Conservation (phyloP, 2,888 invertebrate genomes). For the Dasysyrphus tricinctus region DNA sequence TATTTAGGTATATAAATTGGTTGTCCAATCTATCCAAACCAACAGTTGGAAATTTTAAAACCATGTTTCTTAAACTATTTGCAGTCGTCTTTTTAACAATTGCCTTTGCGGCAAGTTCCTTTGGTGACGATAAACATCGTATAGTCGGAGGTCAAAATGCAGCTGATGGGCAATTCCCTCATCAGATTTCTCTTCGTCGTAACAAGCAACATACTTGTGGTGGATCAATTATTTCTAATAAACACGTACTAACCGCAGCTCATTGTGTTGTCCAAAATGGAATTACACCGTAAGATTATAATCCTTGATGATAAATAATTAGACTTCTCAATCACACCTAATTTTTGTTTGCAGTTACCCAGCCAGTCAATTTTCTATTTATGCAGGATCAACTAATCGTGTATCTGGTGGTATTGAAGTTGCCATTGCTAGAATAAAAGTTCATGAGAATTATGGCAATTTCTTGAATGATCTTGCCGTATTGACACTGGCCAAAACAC, state of each 20-base stretch:
- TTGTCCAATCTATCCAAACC: background rate
- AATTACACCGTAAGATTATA: slow-evolving; percentile 58
- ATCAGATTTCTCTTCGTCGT: slow-evolving; percentile 81
- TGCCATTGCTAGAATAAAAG: slow-evolving; percentile 75
- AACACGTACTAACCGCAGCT: slow-evolving; percentile 80
- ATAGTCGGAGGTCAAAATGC: slow-evolving; percentile 82
- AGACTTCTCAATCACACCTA: background rate
- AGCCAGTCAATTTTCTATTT: slow-evolving; percentile 76
- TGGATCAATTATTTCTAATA: slow-evolving; percentile 79
- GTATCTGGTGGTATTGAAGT: slow-evolving; percentile 76
- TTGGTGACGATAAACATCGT: slow-evolving; percentile 65
- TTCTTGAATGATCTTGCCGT: slow-evolving; percentile 80
- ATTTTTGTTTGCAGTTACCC: slow-evolving; percentile 70
- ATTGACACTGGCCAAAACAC: slow-evolving; percentile 76
- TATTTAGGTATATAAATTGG: slow-evolving; percentile 37
- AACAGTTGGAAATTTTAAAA: slow-evolving; percentile 24
- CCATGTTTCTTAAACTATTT: slow-evolving; percentile 49
- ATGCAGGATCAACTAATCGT: slow-evolving; percentile 78
- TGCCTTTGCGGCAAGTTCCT: slow-evolving; percentile 13
- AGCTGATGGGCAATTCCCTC: slow-evolving; percentile 80
- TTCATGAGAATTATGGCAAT: slow-evolving; percentile 78
- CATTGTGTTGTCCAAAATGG: slow-evolving; percentile 80
- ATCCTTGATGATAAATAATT: background rate
- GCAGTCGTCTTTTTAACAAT: slow-evolving; percentile 15
- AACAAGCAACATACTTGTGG: slow-evolving; percentile 79